Percentiles rank a stretch among this genome's conserved stretches.
Evolutionary conservation across 2,797 vertebrate species (phyloP).

Genomic region (Sebastes miniatus): DNA sequence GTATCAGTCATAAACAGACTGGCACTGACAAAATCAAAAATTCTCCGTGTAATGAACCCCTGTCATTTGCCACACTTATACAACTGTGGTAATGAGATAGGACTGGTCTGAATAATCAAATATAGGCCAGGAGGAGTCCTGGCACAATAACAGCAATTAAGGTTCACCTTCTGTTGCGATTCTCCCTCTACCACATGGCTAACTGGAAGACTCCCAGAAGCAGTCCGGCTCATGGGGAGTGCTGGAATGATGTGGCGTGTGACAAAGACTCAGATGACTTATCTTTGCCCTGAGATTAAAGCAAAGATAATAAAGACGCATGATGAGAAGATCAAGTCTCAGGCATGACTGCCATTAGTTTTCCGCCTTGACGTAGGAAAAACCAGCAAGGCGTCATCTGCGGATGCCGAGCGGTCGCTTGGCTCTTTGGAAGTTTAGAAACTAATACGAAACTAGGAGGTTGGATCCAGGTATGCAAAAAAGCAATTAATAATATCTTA

Average conservation of each 20-base stretch:
- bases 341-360: not conserved
- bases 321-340: slow-evolving; percentile 1
- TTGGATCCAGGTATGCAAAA: not conserved
- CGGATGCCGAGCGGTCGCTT: not conserved
- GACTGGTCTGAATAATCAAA: slow-evolving; percentile 46
- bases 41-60: not conserved
- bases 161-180: slow-evolving; percentile 67
- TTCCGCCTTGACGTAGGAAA: not conserved
- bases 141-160: slow-evolving; percentile 67
- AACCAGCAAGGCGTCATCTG: not conserved
- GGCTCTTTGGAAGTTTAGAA: not conserved
- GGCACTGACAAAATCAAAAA: not conserved
- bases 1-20: not conserved
- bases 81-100: slow-evolving; percentile 29
- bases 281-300: slow-evolving; percentile 47
- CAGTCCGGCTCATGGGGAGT: slow-evolving; percentile 34
- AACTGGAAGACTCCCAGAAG: slow-evolving; percentile 55
- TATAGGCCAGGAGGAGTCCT: slow-evolving; percentile 57
- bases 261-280: slow-evolving; percentile 46
- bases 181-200: slow-evolving; percentile 52
- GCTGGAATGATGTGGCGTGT: slow-evolving; percentile 47
- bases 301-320: slow-evolving; percentile 40
- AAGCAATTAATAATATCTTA: not conserved
- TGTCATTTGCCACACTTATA: slow-evolving; percentile 1
- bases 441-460: not conserved